These are phyloP conservation scores for Iphiclides podalirius DNA, from an alignment of 2,888 invertebrate species.

Conservation along the genomic window DNA sequence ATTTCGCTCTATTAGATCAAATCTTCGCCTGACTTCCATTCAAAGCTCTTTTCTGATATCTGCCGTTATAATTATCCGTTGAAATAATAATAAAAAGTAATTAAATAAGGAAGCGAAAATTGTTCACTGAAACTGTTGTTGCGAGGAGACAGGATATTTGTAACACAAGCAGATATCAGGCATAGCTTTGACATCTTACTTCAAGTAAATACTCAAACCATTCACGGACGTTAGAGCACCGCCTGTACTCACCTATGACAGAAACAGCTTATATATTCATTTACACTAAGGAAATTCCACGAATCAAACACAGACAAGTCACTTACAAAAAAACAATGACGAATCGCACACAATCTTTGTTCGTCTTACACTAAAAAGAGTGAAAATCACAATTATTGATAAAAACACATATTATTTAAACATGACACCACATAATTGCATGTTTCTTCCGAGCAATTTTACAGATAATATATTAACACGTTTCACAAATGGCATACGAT, in stretches of 20 bases:
- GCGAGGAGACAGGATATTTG: not conserved
- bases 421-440: slow-evolving; percentile 57
- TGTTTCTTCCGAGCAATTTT: slow-evolving; percentile 54
- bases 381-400: slow-evolving; percentile 32
- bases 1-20: slow-evolving; percentile 76
- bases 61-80: slow-evolving; percentile 43
- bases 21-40: slow-evolving; percentile 72
- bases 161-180: slow-evolving; percentile 59
- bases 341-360: slow-evolving; percentile 49
- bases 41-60: slow-evolving; percentile 63
- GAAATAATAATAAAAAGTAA: slow-evolving; percentile 1
- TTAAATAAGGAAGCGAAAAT: not conserved
- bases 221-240: slow-evolving; percentile 75
- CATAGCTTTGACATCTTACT: slow-evolving; percentile 60
- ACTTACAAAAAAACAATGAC: slow-evolving; percentile 48
- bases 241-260: slow-evolving; percentile 65
- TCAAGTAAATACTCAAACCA: slow-evolving; percentile 60
- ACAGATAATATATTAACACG: slow-evolving; percentile 26
- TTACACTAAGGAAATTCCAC: slow-evolving; percentile 73
- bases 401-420: slow-evolving; percentile 28
- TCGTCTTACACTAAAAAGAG: slow-evolving; percentile 46
- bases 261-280: slow-evolving; percentile 62
- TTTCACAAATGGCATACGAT: slow-evolving; percentile 4
- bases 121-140: not conserved
- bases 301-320: slow-evolving; percentile 57